Percentiles rank a stretch among this genome's conserved stretches.
phyloP scores from a whole-genome alignment of 2,797 vertebrate species.

The Margarornis squamiger region DNA sequence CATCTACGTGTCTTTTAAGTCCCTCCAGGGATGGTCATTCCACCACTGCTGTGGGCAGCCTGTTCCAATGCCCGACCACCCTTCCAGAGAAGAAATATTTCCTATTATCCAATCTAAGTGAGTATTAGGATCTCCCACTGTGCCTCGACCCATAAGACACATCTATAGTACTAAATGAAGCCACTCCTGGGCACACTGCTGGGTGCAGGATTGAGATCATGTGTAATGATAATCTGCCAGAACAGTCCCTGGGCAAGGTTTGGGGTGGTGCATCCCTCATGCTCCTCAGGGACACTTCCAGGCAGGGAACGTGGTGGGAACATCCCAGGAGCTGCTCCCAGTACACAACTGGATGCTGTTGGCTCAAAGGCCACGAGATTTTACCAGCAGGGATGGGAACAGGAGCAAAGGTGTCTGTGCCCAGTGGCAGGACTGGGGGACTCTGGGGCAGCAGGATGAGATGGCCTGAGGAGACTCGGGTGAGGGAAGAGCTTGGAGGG shows the following conservation, averaged over 20 bases:
- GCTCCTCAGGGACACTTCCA: neutral
- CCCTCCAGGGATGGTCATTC: neutral
- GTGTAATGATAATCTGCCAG: neutral
- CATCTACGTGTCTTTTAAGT: neutral
- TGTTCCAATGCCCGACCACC: neutral
- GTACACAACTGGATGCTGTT: neutral
- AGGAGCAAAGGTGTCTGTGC: neutral
- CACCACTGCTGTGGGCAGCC: neutral
- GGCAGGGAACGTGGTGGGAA: neutral
- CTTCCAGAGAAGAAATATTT: neutral
- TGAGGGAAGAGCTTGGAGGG: neutral
- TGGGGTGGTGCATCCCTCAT: fast-evolving
- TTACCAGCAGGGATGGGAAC: neutral
- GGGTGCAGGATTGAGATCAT: neutral
- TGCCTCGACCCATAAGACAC: neutral
- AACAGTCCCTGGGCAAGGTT: neutral
- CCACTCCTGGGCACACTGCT: neutral
- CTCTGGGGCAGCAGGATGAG: neutral
- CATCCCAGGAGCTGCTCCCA: neutral
- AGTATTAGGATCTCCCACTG: neutral
- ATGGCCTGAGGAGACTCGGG: neutral
- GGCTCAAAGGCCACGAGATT: neutral
- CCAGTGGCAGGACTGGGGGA: neutral
- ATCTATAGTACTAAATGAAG: neutral
- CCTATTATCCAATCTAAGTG: neutral